Evolutionary conservation across 2,888 invertebrate species (phyloP).

Genomic region (Diaprepes abbreviatus): DNA sequence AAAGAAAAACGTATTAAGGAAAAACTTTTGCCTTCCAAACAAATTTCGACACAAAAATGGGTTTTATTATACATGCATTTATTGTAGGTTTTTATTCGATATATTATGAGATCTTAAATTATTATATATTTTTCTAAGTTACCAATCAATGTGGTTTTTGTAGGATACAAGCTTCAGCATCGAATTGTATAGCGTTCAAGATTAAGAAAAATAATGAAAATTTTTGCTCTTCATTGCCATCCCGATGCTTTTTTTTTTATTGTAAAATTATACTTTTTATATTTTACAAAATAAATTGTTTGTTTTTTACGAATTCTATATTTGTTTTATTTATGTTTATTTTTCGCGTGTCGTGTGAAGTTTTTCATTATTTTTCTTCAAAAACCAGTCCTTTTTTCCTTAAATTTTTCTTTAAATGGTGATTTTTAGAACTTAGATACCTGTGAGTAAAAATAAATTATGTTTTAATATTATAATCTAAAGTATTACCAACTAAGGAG

Average conservation of each 20-base stretch:
- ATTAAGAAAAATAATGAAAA: conserved; percentile 45
- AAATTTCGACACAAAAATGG: conserved; percentile 7
- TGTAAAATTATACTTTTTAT: conserved; percentile 54
- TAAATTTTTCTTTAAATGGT: background rate
- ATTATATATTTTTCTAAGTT: conserved; percentile 39
- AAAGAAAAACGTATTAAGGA: no score
- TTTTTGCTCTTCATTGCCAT: conserved; percentile 34
- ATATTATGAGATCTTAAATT: conserved; percentile 28
- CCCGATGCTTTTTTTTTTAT: conserved; percentile 49
- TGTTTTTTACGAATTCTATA: conserved; percentile 27
- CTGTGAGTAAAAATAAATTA: no score
- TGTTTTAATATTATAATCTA: background rate
- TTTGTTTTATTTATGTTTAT: conserved; percentile 38
- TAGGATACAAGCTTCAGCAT: conserved; percentile 39
- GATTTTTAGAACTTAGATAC: background rate
- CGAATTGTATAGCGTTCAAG: conserved; percentile 21
- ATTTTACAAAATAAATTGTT: conserved; percentile 50
- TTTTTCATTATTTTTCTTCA: conserved; percentile 44
- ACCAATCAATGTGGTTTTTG: conserved; percentile 46
- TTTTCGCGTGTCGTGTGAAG: background rate
- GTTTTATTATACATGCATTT: conserved; percentile 35
- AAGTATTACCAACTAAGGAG: background rate
- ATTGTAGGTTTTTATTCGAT: conserved; percentile 34
- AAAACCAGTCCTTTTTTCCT: background rate
- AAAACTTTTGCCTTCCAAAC: background rate